Evolutionary conservation across 2,113 vertebrate species (phyloP).

Genomic region (Neolamprologus sp.): DNA sequence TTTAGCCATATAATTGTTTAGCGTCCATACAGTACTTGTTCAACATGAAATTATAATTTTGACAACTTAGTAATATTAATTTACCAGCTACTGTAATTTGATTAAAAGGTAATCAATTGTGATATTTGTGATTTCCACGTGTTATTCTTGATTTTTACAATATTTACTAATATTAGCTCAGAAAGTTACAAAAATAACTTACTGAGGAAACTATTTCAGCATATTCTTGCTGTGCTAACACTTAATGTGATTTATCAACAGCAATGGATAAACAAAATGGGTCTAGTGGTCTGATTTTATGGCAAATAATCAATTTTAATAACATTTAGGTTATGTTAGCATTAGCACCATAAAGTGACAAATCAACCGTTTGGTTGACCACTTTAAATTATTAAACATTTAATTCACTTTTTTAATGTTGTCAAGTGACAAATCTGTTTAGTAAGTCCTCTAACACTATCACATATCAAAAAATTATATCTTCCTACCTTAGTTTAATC

Average conservation of each 20-base stretch:
- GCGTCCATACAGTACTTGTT: accelerated
- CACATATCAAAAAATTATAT: not conserved
- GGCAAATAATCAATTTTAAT: not conserved
- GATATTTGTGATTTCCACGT: not conserved
- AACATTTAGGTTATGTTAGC: not conserved
- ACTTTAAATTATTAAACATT: not conserved
- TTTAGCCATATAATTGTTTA: not conserved
- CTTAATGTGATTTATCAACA: not conserved
- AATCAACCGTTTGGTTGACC: not conserved
- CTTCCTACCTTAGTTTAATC: not conserved
- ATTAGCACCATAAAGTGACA: not conserved
- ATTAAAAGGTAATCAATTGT: accelerated
- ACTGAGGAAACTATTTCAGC: not conserved
- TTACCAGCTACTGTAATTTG: not conserved
- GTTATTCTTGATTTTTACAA: not conserved
- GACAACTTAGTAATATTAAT: not conserved
- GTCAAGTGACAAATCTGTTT: not conserved
- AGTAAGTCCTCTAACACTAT: not conserved
- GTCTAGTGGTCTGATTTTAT: not conserved
- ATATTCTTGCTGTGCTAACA: not conserved
- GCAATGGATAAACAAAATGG: not conserved
- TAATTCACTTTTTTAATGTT: not conserved
- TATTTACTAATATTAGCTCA: not conserved
- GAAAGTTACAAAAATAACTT: not conserved
- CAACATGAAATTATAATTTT: accelerated